phyloP scores from a whole-genome alignment of 2,113 vertebrate genomes.

The Silurus meridionalis region DNA sequence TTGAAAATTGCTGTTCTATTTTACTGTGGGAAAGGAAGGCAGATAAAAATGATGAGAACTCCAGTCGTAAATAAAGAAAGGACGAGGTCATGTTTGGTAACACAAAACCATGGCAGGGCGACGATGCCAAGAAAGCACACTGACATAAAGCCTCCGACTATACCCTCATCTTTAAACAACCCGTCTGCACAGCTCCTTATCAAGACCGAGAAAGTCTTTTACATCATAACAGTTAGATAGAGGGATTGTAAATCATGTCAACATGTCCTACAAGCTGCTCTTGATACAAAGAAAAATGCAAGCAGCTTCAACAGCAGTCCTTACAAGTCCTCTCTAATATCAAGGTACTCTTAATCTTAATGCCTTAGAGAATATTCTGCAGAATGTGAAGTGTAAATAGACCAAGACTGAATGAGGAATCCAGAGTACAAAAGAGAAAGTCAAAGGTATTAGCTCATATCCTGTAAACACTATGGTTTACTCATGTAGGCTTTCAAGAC shows the following conservation, averaged over 20 bases:
- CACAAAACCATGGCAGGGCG: background rate
- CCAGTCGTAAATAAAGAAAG: slow-evolving; percentile 28
- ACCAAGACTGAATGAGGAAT: background rate
- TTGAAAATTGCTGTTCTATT: slow-evolving; percentile 6
- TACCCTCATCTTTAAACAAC: slow-evolving; percentile 24
- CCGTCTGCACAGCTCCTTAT: slow-evolving; percentile 27
- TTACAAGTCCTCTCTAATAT: background rate
- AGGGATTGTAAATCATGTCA: slow-evolving; percentile 4
- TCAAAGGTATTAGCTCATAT: slow-evolving; percentile 22
- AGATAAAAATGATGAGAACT: slow-evolving; percentile 11
- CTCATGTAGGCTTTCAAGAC: background rate
- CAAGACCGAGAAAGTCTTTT: slow-evolving; percentile 23
- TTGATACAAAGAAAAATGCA: background rate
- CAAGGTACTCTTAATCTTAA: slow-evolving; percentile 15
- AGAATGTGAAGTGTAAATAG: slow-evolving; percentile 27
- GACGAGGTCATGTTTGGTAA: slow-evolving; percentile 38
- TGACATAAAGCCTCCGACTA: slow-evolving; percentile 35
- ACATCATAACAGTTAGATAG: slow-evolving; percentile 27
- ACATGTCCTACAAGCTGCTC: background rate
- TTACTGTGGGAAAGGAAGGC: slow-evolving; percentile 29
- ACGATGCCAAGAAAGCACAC: slow-evolving; percentile 1
- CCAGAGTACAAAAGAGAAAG: background rate
- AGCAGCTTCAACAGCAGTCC: background rate
- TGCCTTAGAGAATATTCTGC: slow-evolving; percentile 14
- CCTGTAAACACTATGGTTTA: background rate